Conservation (phyloP, 2,888 invertebrate genomes). For the Cerceris rybyensis region DNA sequence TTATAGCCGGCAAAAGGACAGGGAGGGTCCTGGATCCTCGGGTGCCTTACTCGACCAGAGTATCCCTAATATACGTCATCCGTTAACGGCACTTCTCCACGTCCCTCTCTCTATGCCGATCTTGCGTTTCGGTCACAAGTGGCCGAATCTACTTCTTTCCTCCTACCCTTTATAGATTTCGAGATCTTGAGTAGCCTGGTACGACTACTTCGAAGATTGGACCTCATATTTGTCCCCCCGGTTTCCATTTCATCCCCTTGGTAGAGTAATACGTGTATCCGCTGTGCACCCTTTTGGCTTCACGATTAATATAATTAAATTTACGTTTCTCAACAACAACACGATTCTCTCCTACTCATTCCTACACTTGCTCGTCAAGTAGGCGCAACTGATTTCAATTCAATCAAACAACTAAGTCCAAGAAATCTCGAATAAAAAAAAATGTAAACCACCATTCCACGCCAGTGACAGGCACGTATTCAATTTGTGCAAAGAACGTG, state of each 20-base stretch:
- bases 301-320: too few species aligned
- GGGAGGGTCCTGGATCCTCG: constrained; percentile 76
- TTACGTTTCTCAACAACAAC: too few species aligned
- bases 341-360: too few species aligned
- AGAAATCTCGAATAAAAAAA: too few species aligned
- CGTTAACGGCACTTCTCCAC: constrained; percentile 76
- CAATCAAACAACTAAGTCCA: too few species aligned
- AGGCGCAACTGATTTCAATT: too few species aligned
- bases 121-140: constrained; percentile 59
- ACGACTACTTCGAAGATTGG: constrained; percentile 45
- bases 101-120: constrained; percentile 37
- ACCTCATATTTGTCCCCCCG: constrained; percentile 27
- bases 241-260: constrained; percentile 10
- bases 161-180: constrained; percentile 49
- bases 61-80: constrained; percentile 82
- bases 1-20: constrained; percentile 81
- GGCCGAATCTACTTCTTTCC: constrained; percentile 59
- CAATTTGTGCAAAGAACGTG: constrained; percentile 61
- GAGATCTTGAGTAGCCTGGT: constrained; percentile 53
- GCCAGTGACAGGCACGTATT: constrained; percentile 63
- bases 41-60: constrained; percentile 80
- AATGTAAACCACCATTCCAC: constrained; percentile 39
- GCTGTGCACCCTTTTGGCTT: constrained; percentile 10
- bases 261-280: constrained; percentile 38
- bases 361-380: too few species aligned